These are phyloP conservation scores for Caenorhabditis brenneri DNA, from an alignment of 1,140 invertebrate species.

Conservation along the genomic window DNA sequence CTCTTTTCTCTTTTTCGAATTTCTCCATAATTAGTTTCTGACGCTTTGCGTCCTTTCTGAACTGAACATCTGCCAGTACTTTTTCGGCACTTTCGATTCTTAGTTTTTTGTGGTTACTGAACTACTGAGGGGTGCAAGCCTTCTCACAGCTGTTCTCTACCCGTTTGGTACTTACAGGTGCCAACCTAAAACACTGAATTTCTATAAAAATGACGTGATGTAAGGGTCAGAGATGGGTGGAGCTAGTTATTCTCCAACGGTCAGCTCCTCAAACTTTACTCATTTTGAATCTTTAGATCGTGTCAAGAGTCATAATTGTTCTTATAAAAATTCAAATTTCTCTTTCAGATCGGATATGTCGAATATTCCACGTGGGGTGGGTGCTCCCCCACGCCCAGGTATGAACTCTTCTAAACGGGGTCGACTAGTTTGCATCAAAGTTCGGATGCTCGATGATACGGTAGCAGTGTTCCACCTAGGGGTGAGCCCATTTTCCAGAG, in stretches of 20 bases:
- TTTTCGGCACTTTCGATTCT: neutral
- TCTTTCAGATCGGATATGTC: constrained; percentile 49
- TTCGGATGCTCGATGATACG: constrained; percentile 68
- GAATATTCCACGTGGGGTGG: constrained; percentile 54
- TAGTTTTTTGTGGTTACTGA: no score
- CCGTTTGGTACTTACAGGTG: no score
- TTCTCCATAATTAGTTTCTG: constrained; percentile 41
- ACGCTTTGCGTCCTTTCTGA: neutral
- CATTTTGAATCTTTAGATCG: no score
- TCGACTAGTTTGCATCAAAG: constrained; percentile 70
- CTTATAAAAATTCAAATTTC: no score
- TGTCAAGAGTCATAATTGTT: no score
- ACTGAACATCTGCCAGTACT: constrained; percentile 12
- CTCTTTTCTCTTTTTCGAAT: neutral
- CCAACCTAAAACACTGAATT: no score
- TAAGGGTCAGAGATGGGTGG: no score
- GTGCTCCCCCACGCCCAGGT: constrained; percentile 66
- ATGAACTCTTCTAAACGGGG: constrained; percentile 63
- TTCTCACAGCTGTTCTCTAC: neutral
- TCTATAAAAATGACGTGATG: no score
- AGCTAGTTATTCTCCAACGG: no score
- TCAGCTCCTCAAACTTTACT: no score
- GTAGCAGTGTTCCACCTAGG: constrained; percentile 70
- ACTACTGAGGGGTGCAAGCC: neutral
- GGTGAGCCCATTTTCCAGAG: constrained; percentile 38